Base-by-base conservation (phyloP, 2,888 invertebrate genomes). In the Drosophila austrosaltans region DNA sequence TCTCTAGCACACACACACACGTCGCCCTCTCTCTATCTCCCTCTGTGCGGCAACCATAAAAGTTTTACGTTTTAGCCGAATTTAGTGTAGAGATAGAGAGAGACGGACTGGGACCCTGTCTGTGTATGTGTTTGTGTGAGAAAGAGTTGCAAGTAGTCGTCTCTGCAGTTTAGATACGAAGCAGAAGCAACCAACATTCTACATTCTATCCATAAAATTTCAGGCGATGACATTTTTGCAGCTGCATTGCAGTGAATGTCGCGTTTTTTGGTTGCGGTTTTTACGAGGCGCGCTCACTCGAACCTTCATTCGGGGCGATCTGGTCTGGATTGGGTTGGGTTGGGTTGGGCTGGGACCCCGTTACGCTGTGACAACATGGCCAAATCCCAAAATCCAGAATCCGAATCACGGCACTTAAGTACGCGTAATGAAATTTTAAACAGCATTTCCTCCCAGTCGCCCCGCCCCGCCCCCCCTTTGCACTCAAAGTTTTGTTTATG, bases 371-470 rank as follows among this genome's bases (percentile, higher is more conserved):
- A 36, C 36, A 36, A 36, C 36, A 36, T 36, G 36, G 53, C 48
- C 25, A 48, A 48, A 48, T 48, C 48, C 48, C 48, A 48, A 48
- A 48, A 48, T 48, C 48, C 48, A 48, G 69, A 28, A 40, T 58
- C 56, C 53, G 44, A 84, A 88, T 88, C 89, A 72, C 79, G 70
- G 75, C 78, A 39, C 66, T 66, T 68, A 67, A 86, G 73, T 81
- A 79, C 84, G 82, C 78, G 70, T 79, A 88, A 83, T 85, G 72
- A 85, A 85, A 89, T 89, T 88, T 88, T 87, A 76, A 87, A 63
- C 66, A 77, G 66, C 75, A 72, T 70, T 67, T 61, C 60, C 44
- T 4, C 3, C 48, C 16, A 16, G 16, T 16, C 16, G 16, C 16
- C 16, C 16, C 16, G 16, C 44, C 2, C 44, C 44, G 7, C 44